These are phyloP conservation scores for Drosophila borborema DNA, from an alignment of 2,888 invertebrate genomes.

Conservation along the genomic window DNA sequence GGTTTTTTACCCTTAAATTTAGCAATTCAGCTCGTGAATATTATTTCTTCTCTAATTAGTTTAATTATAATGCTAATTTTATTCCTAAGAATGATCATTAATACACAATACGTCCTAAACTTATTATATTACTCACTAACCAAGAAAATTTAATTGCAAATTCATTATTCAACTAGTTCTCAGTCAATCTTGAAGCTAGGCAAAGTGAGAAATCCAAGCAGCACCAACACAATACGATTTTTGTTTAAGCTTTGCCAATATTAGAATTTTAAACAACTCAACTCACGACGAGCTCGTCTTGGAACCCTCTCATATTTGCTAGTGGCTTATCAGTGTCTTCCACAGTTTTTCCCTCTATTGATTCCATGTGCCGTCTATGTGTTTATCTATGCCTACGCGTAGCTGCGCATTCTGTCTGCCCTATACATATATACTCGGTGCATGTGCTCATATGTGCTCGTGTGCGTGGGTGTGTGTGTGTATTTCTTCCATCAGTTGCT, in stretches of 20 bases:
- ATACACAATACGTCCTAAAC: too few species aligned
- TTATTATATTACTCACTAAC: too few species aligned
- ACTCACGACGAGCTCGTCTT: not conserved
- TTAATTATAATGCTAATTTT: too few species aligned
- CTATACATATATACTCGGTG: constrained; percentile 9
- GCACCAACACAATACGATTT: not conserved
- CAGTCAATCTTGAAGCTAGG: too few species aligned
- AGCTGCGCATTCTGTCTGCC: constrained; percentile 35
- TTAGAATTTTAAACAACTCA: constrained; percentile 22
- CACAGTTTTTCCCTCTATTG: constrained; percentile 37
- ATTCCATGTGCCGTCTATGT: constrained; percentile 46
- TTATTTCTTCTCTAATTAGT: too few species aligned
- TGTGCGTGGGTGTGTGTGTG: too few species aligned
- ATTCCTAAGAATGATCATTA: too few species aligned
- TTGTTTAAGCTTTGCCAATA: not conserved
- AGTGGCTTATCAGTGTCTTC: constrained; percentile 37
- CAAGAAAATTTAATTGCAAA: too few species aligned
- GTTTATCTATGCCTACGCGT: constrained; percentile 70
- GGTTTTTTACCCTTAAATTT: too few species aligned
- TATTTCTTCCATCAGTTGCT: constrained; percentile 49
- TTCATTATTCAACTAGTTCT: not conserved
- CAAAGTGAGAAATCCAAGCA: not conserved
- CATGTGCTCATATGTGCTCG: too few species aligned
- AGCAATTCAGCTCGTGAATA: too few species aligned
- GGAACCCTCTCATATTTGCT: not conserved